Evolutionary conservation across 1,140 invertebrate species (phyloP).

Genomic region (Triops cancriformis): DNA sequence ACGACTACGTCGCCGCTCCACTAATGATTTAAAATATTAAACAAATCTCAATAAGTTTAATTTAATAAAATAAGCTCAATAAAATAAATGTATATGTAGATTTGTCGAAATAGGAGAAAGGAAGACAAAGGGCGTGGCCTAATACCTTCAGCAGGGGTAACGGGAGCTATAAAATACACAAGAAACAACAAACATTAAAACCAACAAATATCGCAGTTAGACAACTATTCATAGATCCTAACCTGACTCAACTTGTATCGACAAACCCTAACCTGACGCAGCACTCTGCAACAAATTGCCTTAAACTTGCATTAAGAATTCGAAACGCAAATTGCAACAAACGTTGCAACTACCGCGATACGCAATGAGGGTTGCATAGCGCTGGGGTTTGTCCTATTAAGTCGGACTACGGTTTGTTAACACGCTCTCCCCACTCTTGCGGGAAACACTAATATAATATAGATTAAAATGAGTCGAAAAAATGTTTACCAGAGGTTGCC

Average conservation of each 20-base stretch:
- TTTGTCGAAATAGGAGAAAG: not conserved
- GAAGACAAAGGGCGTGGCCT: not conserved
- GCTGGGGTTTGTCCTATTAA: no score
- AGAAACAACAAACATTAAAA: not conserved
- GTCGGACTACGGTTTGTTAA: no score
- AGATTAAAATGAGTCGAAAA: constrained; percentile 30
- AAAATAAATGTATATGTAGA: no score
- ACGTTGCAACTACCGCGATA: no score
- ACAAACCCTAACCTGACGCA: no score
- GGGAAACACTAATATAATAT: constrained; percentile 28
- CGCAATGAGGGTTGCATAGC: no score
- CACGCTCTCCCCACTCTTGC: no score
- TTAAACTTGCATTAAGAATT: no score
- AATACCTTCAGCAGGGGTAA: not conserved
- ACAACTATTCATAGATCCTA: not conserved
- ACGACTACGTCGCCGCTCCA: not conserved
- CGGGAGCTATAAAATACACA: not conserved
- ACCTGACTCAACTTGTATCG: no score
- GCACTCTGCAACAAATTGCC: no score
- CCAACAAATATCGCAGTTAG: not conserved
- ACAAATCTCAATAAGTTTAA: not conserved
- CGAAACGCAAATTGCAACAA: no score
- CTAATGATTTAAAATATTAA: constrained; percentile 30
- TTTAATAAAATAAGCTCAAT: no score
- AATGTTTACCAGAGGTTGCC: constrained; percentile 5